These are phyloP conservation scores for Nymphalis c-album DNA, from an alignment of 2,888 invertebrate species.

Conservation along the genomic window DNA sequence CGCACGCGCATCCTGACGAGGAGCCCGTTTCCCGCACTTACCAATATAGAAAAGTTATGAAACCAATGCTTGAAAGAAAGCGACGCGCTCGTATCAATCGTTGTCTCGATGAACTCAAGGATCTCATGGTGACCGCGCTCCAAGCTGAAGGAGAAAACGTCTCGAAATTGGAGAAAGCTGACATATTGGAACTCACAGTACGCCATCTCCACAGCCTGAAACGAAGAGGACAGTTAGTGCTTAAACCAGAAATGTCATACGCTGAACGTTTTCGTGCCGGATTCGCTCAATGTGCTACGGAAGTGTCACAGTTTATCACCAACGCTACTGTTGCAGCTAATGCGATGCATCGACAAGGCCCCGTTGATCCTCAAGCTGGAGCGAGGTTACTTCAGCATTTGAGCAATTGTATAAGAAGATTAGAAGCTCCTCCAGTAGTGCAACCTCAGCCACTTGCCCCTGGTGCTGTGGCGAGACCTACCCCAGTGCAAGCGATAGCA, in stretches of 20 bases:
- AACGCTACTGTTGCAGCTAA: slow-evolving; percentile 88
- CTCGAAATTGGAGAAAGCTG: slow-evolving; percentile 92
- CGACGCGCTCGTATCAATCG: slow-evolving; percentile 93
- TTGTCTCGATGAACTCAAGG: slow-evolving; percentile 93
- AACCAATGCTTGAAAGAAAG: slow-evolving; percentile 93
- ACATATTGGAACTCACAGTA: slow-evolving; percentile 92
- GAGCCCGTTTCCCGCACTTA: slow-evolving; percentile 92
- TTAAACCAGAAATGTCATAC: slow-evolving; percentile 85
- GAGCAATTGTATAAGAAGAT: slow-evolving; percentile 84
- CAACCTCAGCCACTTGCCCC: slow-evolving; percentile 75
- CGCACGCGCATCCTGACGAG: slow-evolving; percentile 69
- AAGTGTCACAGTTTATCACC: slow-evolving; percentile 87
- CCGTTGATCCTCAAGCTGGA: slow-evolving; percentile 91
- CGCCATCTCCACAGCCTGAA: slow-evolving; percentile 91
- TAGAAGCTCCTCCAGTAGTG: slow-evolving; percentile 86
- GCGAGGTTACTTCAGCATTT: slow-evolving; percentile 92
- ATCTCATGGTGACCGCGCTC: slow-evolving; percentile 91
- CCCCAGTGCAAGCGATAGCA: slow-evolving; percentile 67
- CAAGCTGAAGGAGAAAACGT: slow-evolving; percentile 95
- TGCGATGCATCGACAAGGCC: slow-evolving; percentile 83
- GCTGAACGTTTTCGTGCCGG: slow-evolving; percentile 92
- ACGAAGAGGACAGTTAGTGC: slow-evolving; percentile 83
- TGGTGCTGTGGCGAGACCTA: slow-evolving; percentile 73
- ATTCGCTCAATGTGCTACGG: slow-evolving; percentile 93
- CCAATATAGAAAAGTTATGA: slow-evolving; percentile 96